Conservation (phyloP, 92 coral and sea anemone genomes). For the Actinostola sp. region DNA sequence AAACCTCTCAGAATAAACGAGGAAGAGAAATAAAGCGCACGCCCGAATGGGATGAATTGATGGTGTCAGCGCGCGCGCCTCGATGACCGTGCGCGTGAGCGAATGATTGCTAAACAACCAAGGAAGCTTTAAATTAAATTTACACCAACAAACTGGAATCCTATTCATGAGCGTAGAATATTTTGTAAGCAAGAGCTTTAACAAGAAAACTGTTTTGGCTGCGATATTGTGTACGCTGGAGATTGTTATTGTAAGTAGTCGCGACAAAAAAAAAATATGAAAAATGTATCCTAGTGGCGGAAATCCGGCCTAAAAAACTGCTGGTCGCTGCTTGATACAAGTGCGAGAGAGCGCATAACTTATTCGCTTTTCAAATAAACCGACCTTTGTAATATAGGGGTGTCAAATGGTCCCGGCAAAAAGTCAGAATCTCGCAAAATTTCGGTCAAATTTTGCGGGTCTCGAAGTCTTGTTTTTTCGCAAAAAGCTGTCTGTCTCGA, state of each 20-base stretch:
- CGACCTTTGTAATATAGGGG: too few relatives aligned
- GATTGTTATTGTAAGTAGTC: too few relatives aligned
- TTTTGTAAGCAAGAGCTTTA: constrained; percentile 13
- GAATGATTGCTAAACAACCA: background rate
- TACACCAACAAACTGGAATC: background rate
- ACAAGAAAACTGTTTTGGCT: background rate
- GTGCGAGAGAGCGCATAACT: too few relatives aligned
- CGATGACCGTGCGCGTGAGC: background rate
- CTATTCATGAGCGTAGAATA: background rate
- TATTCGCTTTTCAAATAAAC: too few relatives aligned
- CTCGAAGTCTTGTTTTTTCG: too few relatives aligned
- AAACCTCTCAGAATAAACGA: background rate
- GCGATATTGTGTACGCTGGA: background rate
- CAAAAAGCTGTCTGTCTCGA: too few relatives aligned
- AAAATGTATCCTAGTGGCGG: background rate
- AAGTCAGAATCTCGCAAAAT: too few relatives aligned
- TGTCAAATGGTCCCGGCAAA: too few relatives aligned
- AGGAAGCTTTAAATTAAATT: background rate
- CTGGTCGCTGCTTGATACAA: too few relatives aligned
- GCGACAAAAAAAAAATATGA: too few relatives aligned
- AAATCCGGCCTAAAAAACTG: background rate
- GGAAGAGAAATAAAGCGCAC: background rate
- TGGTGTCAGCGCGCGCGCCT: constrained; percentile 3
- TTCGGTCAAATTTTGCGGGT: too few relatives aligned
- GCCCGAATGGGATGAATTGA: background rate